Conservation (phyloP, 53 echinoderm and acorn worm species). For the Glandiceps talaboti region DNA sequence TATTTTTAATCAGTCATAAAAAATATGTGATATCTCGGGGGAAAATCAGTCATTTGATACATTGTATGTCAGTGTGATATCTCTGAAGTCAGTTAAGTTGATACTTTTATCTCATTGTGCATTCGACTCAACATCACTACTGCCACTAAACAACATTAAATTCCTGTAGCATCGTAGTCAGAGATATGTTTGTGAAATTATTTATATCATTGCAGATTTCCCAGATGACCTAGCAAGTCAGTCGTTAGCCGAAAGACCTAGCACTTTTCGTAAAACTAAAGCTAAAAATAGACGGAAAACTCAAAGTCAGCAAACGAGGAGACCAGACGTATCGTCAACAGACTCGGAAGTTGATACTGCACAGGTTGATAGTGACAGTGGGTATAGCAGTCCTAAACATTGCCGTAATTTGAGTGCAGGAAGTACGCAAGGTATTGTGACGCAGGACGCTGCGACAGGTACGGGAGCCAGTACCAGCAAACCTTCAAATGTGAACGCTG, state of each 20-base stretch:
- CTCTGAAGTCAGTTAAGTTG: no score
- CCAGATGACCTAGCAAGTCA: conserved; percentile 85
- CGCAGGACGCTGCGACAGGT: conserved; percentile 30
- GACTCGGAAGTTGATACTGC: conserved; percentile 49
- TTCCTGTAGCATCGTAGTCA: no score
- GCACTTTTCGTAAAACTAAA: conserved; percentile 30
- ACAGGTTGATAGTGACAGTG: conserved; percentile 85
- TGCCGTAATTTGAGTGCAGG: conserved; percentile 28
- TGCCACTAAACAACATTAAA: no score
- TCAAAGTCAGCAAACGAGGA: conserved; percentile 80
- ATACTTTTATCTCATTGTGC: no score
- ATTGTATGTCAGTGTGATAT: no score
- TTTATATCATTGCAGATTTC: conserved; percentile 73
- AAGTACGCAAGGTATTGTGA: conserved; percentile 17
- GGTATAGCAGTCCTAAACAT: conserved; percentile 70
- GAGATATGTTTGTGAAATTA: not conserved
- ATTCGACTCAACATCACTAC: no score
- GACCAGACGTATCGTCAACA: conserved; percentile 49
- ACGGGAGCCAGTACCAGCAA: conserved; percentile 2
- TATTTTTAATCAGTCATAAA: no score
- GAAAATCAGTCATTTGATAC: no score
- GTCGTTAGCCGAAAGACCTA: conserved; percentile 63
- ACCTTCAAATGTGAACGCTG: conserved; percentile 3
- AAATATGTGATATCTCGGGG: no score
- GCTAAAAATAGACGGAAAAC: conserved; percentile 38